Percentiles rank a stretch among this genome's conserved stretches.
These are phyloP conservation scores for Myotis lucifugus DNA, from an alignment of 2,113 vertebrate genomes.

Conservation along the genomic window DNA sequence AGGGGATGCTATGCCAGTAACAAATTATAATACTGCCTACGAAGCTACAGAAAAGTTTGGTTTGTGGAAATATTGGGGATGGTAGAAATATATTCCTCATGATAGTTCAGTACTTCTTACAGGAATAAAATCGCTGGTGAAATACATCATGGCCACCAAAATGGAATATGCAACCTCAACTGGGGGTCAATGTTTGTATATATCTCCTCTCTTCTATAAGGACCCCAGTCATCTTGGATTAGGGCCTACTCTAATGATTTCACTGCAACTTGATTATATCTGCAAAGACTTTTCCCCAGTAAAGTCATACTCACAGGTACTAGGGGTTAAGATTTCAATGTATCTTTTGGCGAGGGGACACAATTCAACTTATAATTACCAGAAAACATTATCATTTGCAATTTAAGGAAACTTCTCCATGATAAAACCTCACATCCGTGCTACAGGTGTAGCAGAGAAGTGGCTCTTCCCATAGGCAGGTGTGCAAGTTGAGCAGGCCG, in stretches of 20 bases:
- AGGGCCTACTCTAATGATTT: background rate
- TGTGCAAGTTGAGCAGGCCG: background rate
- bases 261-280: background rate
- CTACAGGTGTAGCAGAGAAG: background rate
- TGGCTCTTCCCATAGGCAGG: background rate
- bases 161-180: constrained; percentile 9
- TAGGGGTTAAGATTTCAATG: background rate
- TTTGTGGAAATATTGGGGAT: constrained; percentile 14
- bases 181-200: constrained; percentile 2
- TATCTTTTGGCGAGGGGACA: background rate
- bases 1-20: too few relatives aligned
- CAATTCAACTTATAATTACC: background rate
- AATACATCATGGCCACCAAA: fast-evolving
- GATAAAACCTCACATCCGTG: background rate
- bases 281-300: background rate
- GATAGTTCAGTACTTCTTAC: constrained; percentile 70
- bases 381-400: background rate
- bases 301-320: background rate
- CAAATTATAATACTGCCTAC: too few relatives aligned
- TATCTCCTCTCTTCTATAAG: background rate
- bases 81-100: fast-evolving
- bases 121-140: fast-evolving
- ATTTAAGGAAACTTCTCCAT: background rate
- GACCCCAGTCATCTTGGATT: background rate
- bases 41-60: fast-evolving